Base-by-base conservation (phyloP, 2,888 invertebrate species). In the Hydriomena furcata region DNA sequence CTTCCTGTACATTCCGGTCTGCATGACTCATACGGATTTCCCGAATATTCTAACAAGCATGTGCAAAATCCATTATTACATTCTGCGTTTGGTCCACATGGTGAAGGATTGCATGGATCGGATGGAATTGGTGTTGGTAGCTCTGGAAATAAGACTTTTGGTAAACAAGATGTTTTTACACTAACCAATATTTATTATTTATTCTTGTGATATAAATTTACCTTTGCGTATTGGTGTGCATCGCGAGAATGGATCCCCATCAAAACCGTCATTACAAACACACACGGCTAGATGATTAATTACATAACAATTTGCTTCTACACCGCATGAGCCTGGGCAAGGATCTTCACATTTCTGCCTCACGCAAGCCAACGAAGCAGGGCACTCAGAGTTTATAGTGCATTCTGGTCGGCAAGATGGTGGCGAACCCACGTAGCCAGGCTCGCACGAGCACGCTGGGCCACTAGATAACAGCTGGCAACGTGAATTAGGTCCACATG, bases 401-500 rank as follows among this genome's bases (percentile, higher is more conserved):
- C 96, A 96, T 81, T 96, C 95, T 0, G 96, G 96, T 52, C 95
- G 91, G 70, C 96, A 96, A 44, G 92, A 93, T 1, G 96, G 96
- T 45, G 95, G 96, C 11, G 93, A 92, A n/a, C 96, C 96, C 28
- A 94, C 92, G 66, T 93, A 96, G 64, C 94, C 93, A n/a, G 93
- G 93, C 37, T 94, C 82, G 73, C 97, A 97, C 0, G 95, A 95
- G 70, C 97, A 97, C 0, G 94, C 95, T 47, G 94, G 96, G 65
- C 91, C 94, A 60, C 93, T 94, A 24, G 93, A 92, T 56, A 94
- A 88, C 55, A 95, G 90, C 73, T 95, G 95, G 68, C 96, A 97
- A 52, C 94, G 93, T 0, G 96, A 94, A 76, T 96, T 95, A 1
- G 95, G 94, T 11, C 97, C 97, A 70, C 97, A 97, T 0, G 96